Evolutionary conservation across 2,888 invertebrate genomes (phyloP).

Genomic region (Lottia scabra): DNA sequence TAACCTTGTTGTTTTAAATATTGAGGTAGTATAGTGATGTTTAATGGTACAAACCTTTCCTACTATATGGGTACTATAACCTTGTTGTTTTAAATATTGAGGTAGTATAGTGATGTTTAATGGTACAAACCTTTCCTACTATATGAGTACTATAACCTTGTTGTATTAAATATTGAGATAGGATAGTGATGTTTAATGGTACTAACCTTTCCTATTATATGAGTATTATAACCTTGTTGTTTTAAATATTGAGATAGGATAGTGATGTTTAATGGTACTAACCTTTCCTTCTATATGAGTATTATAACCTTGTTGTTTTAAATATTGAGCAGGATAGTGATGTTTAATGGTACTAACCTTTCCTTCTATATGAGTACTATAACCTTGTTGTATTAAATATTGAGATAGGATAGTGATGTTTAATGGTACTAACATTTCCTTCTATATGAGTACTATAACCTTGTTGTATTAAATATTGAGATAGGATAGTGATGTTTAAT

Average conservation of each 20-base stretch:
- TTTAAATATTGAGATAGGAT: constrained; percentile 84
- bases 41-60: constrained; percentile 82
- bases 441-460: constrained; percentile 84
- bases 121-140: neutral
- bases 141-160: neutral
- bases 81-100: constrained; percentile 82
- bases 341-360: constrained; percentile 81
- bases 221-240: constrained; percentile 82
- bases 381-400: constrained; percentile 83
- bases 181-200: neutral
- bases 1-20: constrained; percentile 85
- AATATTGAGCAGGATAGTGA: constrained; percentile 83
- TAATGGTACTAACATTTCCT: constrained; percentile 82
- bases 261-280: constrained; percentile 81
- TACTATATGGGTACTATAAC: constrained; percentile 82
- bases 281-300: constrained; percentile 84
- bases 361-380: constrained; percentile 82
- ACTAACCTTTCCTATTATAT: constrained; percentile 80
- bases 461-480: constrained; percentile 82
- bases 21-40: constrained; percentile 82
- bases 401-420: constrained; percentile 84
- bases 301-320: constrained; percentile 82
- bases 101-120: neutral
- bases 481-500: constrained; percentile 81
- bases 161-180: neutral